Percentiles rank a stretch among this genome's conserved stretches.
These are phyloP conservation scores for Knipowitschia caucasica DNA, from an alignment of 2,797 vertebrate species.

Conservation along the genomic window DNA sequence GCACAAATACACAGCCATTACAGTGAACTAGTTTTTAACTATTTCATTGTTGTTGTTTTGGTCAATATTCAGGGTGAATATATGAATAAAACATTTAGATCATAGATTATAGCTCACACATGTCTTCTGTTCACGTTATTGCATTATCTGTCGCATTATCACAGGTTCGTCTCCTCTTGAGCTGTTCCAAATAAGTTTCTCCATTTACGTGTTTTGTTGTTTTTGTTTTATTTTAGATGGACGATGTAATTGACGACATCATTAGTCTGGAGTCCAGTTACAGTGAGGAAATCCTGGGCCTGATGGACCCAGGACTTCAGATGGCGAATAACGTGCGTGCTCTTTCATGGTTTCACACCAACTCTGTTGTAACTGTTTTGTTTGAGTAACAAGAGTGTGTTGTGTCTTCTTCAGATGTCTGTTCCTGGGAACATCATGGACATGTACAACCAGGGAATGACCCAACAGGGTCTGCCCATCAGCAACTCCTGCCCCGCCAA, in stretches of 20 bases:
- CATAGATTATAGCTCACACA: too few relatives aligned
- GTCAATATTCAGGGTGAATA: too few relatives aligned
- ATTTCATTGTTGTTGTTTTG: too few relatives aligned
- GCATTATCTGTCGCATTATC: too few relatives aligned
- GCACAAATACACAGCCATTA: too few relatives aligned
- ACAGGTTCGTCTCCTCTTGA: background rate
- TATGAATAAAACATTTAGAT: too few relatives aligned
- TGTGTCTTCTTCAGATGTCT: slow-evolving; percentile 77
- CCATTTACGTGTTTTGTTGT: background rate
- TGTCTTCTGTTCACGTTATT: too few relatives aligned
- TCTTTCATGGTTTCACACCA: background rate
- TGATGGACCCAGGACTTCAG: slow-evolving; percentile 93
- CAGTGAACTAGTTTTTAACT: too few relatives aligned
- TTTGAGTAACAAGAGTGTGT: background rate
- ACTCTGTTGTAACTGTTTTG: background rate
- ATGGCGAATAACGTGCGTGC: slow-evolving; percentile 89
- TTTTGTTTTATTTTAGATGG: slow-evolving; percentile 80
- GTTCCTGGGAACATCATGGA: slow-evolving; percentile 91
- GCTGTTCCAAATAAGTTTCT: background rate
- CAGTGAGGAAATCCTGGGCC: slow-evolving; percentile 93
- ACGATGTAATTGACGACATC: slow-evolving; percentile 98
- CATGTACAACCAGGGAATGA: slow-evolving; percentile 91
- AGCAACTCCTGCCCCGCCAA: slow-evolving; percentile 96
- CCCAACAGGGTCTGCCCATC: slow-evolving; percentile 86
- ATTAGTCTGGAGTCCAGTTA: slow-evolving; percentile 98